phyloP scores from a whole-genome alignment of 2,888 invertebrate species.

The Stenichneumon culpator region DNA sequence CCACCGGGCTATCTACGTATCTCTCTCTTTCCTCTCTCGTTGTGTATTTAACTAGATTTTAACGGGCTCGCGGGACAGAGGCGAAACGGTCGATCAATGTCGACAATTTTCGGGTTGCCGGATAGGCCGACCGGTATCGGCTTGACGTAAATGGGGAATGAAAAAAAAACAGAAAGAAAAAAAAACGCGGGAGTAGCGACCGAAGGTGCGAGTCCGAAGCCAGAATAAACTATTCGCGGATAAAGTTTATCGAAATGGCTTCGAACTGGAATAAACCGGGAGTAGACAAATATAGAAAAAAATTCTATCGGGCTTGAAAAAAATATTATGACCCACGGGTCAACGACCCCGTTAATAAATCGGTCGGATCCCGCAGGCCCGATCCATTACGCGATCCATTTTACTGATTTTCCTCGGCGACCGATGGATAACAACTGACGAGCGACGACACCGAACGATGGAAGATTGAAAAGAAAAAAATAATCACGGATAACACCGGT shows the following conservation, averaged over 20 bases:
- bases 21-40: constrained; percentile 57
- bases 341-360: constrained; percentile 8
- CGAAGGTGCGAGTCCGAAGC: constrained; percentile 17
- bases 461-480: constrained; percentile 61
- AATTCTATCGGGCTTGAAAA: not conserved
- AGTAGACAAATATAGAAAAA: constrained; percentile 8
- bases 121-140: constrained; percentile 49
- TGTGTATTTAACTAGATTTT: constrained; percentile 83
- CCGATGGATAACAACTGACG: constrained; percentile 32
- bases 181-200: not conserved
- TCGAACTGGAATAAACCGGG: constrained; percentile 40
- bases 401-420: not conserved
- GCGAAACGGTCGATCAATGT: constrained; percentile 80
- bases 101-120: constrained; percentile 72
- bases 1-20: constrained; percentile 23
- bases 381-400: constrained; percentile 2
- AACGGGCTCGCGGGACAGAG: constrained; percentile 79
- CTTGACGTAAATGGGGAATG: constrained; percentile 53
- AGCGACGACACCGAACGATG: constrained; percentile 33
- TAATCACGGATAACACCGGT: constrained; percentile 33
- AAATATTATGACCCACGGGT: not conserved
- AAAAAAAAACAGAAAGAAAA: constrained; percentile 18
- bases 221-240: constrained; percentile 32
- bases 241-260: constrained; percentile 31
- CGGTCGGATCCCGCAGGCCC: not conserved